Percentiles rank a stretch among this genome's conserved stretches.
Conservation (phyloP, 2,888 invertebrate genomes). For the Muschampia plurimacula region DNA sequence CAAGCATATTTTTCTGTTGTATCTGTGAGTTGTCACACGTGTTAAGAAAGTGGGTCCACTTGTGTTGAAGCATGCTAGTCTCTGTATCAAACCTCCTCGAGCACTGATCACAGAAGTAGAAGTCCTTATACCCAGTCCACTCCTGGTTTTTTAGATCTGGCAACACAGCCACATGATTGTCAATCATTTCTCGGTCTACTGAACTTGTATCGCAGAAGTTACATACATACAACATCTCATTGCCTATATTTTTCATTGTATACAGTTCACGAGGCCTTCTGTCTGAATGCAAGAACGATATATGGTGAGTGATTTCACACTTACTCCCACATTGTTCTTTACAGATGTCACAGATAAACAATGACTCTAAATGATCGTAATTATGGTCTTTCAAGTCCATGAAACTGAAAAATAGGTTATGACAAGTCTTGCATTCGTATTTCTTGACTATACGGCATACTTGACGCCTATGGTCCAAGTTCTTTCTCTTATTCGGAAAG, state of each 20-base stretch:
- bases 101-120: constrained; percentile 73
- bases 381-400: constrained; percentile 75
- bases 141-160: constrained; percentile 65
- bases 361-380: constrained; percentile 59
- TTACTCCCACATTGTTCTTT: constrained; percentile 68
- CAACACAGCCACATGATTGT: constrained; percentile 59
- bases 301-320: constrained; percentile 68
- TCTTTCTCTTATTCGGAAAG: constrained; percentile 56
- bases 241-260: constrained; percentile 56
- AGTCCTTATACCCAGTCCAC: constrained; percentile 69
- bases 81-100: constrained; percentile 67
- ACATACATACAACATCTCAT: constrained; percentile 63
- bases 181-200: constrained; percentile 59
- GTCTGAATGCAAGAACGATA: constrained; percentile 64
- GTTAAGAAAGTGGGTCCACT: constrained; percentile 72
- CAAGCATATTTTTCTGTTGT: not conserved
- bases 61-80: constrained; percentile 70
- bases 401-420: constrained; percentile 59
- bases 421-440: constrained; percentile 65
- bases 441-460: constrained; percentile 61
- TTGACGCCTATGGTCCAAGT: constrained; percentile 59
- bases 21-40: constrained; percentile 57
- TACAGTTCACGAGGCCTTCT: constrained; percentile 58
- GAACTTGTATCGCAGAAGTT: constrained; percentile 72
- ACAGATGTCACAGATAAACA: constrained; percentile 70